A percentile compares a stretch with the other conserved stretches of the same genome.
These are phyloP conservation scores for Formica selysi DNA, from an alignment of 1,140 invertebrate genomes.

Conservation along the genomic window DNA sequence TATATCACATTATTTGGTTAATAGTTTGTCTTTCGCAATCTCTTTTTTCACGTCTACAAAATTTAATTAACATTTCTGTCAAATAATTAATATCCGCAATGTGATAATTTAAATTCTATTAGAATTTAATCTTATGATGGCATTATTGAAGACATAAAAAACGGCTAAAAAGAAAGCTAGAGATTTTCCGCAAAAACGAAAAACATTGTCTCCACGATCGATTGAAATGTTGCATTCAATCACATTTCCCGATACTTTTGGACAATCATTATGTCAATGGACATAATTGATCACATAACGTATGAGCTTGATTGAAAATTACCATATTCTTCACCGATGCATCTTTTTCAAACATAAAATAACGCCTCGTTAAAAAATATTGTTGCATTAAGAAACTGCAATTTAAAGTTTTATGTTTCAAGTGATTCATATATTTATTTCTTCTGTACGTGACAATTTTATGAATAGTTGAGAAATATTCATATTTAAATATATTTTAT, in stretches of 20 bases:
- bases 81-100: background rate
- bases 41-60: background rate
- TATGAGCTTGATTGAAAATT: constrained; percentile 24
- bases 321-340: background rate
- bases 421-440: too few species aligned
- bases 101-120: background rate
- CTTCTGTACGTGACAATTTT: background rate
- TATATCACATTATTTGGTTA: background rate
- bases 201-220: background rate
- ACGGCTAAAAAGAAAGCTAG: background rate
- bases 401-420: background rate
- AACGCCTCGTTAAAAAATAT: background rate
- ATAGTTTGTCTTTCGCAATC: background rate
- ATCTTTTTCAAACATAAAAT: background rate
- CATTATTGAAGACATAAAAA: background rate
- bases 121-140: constrained; percentile 4
- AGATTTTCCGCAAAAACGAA: background rate
- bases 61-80: background rate
- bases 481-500: background rate
- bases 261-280: background rate
- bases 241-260: constrained; percentile 26
- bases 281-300: constrained; percentile 20
- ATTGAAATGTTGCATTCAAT: constrained; percentile 10
- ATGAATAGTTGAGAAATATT: background rate
- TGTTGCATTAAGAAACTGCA: background rate